Evolutionary conservation across 2,113 vertebrate genomes (phyloP).

Genomic region (Hyla sarda): DNA sequence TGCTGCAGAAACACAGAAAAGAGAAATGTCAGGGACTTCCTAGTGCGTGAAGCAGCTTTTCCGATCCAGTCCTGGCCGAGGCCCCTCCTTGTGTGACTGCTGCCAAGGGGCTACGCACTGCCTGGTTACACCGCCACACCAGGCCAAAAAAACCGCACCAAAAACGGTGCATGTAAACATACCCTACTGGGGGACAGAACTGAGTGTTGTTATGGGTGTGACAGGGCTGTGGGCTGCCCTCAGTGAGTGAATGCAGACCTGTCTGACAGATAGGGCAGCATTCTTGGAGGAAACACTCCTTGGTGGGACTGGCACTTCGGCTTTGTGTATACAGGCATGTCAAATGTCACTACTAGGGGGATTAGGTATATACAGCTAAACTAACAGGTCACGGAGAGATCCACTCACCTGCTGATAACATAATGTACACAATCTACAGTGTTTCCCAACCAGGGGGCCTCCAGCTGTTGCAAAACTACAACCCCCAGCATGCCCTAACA

Average conservation of each 20-base stretch:
- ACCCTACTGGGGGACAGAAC: too few relatives aligned
- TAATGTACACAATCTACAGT: too few relatives aligned
- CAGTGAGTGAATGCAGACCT: neutral
- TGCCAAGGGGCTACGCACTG: constrained; percentile 36
- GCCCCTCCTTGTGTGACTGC: constrained; percentile 35
- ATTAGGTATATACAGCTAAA: too few relatives aligned
- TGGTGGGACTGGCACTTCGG: neutral
- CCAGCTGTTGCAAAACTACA: too few relatives aligned
- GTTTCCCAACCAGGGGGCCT: too few relatives aligned
- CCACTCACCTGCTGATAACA: too few relatives aligned
- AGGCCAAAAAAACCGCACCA: too few relatives aligned
- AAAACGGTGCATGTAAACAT: neutral
- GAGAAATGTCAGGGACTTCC: constrained; percentile 33
- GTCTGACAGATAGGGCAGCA: constrained; percentile 34
- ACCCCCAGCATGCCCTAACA: too few relatives aligned
- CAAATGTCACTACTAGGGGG: neutral
- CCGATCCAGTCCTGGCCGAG: neutral
- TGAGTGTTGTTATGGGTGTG: neutral
- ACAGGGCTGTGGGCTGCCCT: neutral
- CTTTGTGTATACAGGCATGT: neutral
- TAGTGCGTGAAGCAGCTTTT: constrained; percentile 48
- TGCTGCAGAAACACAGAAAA: neutral
- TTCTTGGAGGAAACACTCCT: constrained; percentile 12
- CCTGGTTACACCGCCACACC: neutral
- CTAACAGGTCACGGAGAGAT: too few relatives aligned